Evolutionary conservation across 1,140 invertebrate genomes (phyloP), one percentile per base, ranked within the genome.

Genomic region (Caenorhabditis inopinata): DNA sequence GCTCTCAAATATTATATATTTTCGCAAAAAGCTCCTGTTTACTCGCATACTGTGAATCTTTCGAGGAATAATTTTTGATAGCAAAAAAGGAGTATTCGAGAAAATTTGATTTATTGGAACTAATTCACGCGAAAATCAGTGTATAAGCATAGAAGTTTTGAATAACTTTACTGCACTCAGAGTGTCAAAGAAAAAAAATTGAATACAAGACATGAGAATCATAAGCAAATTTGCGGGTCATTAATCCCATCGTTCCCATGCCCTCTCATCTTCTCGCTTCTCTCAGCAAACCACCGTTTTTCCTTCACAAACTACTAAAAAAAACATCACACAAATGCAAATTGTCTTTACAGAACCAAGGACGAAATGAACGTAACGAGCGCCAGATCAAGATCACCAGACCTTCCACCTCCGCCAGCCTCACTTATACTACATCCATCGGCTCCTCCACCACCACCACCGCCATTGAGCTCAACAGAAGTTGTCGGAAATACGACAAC

Each of bases 261-360:
- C n/a, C 58, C 58, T 68, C 32, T 68, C 12, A 32, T n/a, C 11
- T 42, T 21, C 32, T 7, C 25, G 3, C 25, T 21, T 18, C 9
- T 7, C 4, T 21, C 38, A 7, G 14, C 6, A 5, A 14, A 5
- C 5, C 38, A 7, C 32, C 32, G 9, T 51, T 25, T 25, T 25
- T n/a, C 7, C 9, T 51, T 9, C 23, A 25, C 49, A 53, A 53
- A 53, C 21, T 25, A 53, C 6, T 16, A 29, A 38, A 68, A 68
- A 68, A 68, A 68, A 68, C 58, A 68, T 68, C 32, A 38, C 12
- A 58, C 27, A 58, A 68, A 68, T 68, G 58, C 32, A 68, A 68
- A 68, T 68, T 68, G 58, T 68, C 32, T 68, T 68, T 68, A 68
- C 58, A 68, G 58, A 38, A 68, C 58, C 58, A 68, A 68, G 58